Evolutionary conservation across 2,888 invertebrate species (phyloP).

Genomic region (Chalcis sispes): DNA sequence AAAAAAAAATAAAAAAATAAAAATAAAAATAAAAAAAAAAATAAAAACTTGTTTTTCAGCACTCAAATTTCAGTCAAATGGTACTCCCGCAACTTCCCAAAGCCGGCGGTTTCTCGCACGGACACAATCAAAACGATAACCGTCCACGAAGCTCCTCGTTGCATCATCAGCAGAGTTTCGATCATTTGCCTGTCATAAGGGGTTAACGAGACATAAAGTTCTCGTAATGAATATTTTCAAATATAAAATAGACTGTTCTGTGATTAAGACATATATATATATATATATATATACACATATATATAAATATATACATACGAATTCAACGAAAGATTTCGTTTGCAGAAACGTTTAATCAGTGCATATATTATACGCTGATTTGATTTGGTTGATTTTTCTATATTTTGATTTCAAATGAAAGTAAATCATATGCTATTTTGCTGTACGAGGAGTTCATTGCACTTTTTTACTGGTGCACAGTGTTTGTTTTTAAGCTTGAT

Average conservation of each 20-base stretch:
- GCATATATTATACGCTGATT: slow-evolving; percentile 2
- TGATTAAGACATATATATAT: slow-evolving; percentile 59
- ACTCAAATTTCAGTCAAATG: slow-evolving; percentile 78
- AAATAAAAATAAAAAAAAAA: neutral
- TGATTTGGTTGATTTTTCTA: neutral
- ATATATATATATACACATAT: no score
- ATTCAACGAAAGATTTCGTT: slow-evolving; percentile 23
- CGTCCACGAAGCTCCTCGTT: slow-evolving; percentile 74
- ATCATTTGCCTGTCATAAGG: slow-evolving; percentile 88
- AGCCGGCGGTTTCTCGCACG: slow-evolving; percentile 75
- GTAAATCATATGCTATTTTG: neutral
- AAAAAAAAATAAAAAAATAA: slow-evolving; percentile 11
- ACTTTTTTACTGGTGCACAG: slow-evolving; percentile 43
- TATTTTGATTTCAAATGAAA: neutral
- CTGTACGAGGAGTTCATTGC: slow-evolving; percentile 2
- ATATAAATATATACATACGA: no score
- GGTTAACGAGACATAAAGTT: slow-evolving; percentile 62
- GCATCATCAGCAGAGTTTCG: slow-evolving; percentile 77
- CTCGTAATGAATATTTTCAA: neutral
- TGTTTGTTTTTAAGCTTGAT: no score
- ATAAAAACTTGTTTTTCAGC: slow-evolving; percentile 24
- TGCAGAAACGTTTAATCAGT: slow-evolving; percentile 5
- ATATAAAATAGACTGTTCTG: slow-evolving; percentile 63
- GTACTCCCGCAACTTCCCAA: slow-evolving; percentile 84
- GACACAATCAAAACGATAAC: slow-evolving; percentile 75